Conservation (phyloP, 2,797 vertebrate genomes). For the Pipistrellus pipistrellus region DNA sequence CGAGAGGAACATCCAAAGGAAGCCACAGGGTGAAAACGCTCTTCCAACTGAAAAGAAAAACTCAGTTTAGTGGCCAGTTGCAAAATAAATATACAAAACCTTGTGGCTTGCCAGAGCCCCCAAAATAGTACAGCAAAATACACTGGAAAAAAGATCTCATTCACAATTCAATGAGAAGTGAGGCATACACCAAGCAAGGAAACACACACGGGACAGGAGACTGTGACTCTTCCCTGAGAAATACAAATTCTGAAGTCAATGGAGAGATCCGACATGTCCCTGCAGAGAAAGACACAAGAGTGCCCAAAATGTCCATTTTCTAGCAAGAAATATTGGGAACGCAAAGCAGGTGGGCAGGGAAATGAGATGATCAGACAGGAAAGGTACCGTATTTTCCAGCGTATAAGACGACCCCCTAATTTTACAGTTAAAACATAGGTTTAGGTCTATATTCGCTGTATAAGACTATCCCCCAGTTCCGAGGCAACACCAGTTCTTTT, state of each 20-base stretch:
- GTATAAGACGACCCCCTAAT: too few species aligned
- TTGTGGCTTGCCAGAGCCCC: constrained; percentile 48
- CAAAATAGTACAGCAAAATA: constrained; percentile 78
- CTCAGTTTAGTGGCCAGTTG: constrained; percentile 65
- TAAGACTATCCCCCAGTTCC: too few species aligned
- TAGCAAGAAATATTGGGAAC: constrained; percentile 25
- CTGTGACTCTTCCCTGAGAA: background rate
- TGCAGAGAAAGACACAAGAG: background rate
- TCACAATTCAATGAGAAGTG: constrained; percentile 77
- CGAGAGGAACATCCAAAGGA: background rate
- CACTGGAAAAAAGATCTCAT: constrained; percentile 71
- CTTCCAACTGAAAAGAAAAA: constrained; percentile 60
- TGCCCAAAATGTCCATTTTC: background rate
- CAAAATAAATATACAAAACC: constrained; percentile 78
- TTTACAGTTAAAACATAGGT: too few species aligned
- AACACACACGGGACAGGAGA: background rate
- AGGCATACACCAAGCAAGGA: constrained; percentile 28
- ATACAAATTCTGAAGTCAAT: background rate
- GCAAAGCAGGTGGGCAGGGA: background rate
- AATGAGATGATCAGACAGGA: background rate
- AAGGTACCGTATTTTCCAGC: too few species aligned
- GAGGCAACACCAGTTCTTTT: too few species aligned
- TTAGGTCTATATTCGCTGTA: too few species aligned
- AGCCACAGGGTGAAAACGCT: background rate
- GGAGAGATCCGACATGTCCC: background rate